These are phyloP conservation scores for Vollenhovia emeryi DNA, from an alignment of 1,140 invertebrate genomes.

Conservation along the genomic window DNA sequence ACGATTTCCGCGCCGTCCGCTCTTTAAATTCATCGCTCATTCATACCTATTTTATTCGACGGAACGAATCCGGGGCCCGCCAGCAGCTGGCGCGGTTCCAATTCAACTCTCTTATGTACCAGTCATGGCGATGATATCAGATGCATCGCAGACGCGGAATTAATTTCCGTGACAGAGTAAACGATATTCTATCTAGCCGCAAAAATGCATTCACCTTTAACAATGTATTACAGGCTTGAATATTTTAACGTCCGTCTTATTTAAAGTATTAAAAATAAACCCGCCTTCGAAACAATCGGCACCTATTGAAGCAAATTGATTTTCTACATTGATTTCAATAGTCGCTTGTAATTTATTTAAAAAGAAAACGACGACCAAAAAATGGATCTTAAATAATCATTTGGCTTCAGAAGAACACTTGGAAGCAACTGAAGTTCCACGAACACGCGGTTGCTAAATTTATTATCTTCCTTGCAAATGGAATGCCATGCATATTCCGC, in stretches of 20 bases:
- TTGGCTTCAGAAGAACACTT: not conserved
- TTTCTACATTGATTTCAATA: not conserved
- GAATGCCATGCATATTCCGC: not conserved
- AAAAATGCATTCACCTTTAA: not conserved
- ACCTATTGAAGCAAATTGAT: not conserved
- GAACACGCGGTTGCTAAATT: not conserved
- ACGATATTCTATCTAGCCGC: conserved; percentile 36
- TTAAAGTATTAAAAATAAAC: not conserved
- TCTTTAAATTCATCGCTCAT: conserved; percentile 72
- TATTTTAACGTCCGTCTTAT: not conserved
- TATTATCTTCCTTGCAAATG: not conserved
- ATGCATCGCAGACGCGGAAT: conserved; percentile 58
- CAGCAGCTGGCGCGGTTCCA: conserved; percentile 68
- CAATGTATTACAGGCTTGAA: not conserved
- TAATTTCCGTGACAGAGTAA: conserved; percentile 65
- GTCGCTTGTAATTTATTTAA: not conserved
- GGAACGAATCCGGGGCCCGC: conserved; percentile 63
- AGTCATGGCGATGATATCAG: conserved; percentile 67
- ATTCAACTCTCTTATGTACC: conserved; percentile 72
- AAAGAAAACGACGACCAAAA: not conserved
- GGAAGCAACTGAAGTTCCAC: not conserved
- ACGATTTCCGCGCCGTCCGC: conserved; percentile 55
- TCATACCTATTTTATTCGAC: conserved; percentile 69
- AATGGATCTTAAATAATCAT: not conserved
- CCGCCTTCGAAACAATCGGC: not conserved